Evolutionary conservation across 2,113 vertebrate genomes (phyloP).

Genomic region (Neolamprologus caudopunctatus): DNA sequence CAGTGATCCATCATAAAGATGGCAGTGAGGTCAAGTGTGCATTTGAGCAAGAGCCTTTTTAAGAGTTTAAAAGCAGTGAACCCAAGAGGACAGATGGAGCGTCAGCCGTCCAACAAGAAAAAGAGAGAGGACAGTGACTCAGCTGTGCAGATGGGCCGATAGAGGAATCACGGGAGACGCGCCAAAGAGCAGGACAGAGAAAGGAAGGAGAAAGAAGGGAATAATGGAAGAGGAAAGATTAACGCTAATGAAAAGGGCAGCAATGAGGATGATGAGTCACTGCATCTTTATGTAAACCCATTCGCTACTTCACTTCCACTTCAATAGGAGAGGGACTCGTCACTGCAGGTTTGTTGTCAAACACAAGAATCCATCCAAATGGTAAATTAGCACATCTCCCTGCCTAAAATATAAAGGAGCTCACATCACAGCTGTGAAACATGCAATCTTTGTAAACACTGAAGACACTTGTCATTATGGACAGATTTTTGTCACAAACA

Average conservation of each 20-base stretch:
- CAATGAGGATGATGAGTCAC: slow-evolving; percentile 8
- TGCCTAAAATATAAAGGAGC: neutral
- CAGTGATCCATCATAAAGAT: neutral
- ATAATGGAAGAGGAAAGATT: neutral
- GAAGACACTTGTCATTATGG: neutral
- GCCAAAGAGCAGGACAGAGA: neutral
- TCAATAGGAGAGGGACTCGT: neutral
- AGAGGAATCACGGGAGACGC: neutral
- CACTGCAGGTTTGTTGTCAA: neutral
- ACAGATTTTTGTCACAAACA: neutral
- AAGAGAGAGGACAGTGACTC: slow-evolving; percentile 1
- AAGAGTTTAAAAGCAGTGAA: slow-evolving; percentile 7
- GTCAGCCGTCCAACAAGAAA: neutral
- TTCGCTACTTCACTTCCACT: neutral
- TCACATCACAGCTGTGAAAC: neutral
- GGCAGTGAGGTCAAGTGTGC: slow-evolving; percentile 2
- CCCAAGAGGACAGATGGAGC: neutral
- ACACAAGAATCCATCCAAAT: neutral
- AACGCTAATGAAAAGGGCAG: neutral
- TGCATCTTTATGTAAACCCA: neutral
- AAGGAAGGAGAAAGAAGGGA: neutral
- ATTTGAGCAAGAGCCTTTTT: neutral
- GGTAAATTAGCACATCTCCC: neutral
- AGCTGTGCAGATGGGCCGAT: neutral
- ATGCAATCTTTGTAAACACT: neutral